Percentiles rank a stretch among this genome's conserved stretches.
These are phyloP conservation scores for Scolopax mira DNA, from an alignment of 2,113 vertebrate species.

Conservation along the genomic window DNA sequence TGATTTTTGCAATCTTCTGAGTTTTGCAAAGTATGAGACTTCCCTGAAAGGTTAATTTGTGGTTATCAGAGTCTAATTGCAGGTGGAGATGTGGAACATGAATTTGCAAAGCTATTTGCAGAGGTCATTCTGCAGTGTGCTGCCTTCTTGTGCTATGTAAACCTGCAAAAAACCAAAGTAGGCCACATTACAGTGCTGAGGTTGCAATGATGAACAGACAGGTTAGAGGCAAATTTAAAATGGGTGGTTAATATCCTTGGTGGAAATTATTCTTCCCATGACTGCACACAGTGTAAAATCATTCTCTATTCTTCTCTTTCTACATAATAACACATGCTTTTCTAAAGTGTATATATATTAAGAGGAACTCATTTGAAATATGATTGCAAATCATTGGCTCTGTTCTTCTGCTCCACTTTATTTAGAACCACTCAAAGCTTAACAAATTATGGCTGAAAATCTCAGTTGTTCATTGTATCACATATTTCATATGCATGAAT, in stretches of 20 bases:
- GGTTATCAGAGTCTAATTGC: background rate
- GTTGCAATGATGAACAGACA: background rate
- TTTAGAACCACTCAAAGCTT: background rate
- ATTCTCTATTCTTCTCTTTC: background rate
- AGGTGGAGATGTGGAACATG: background rate
- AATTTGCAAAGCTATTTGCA: background rate
- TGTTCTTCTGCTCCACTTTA: background rate
- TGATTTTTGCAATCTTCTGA: background rate
- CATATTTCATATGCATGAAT: background rate
- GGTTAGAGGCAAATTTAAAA: background rate
- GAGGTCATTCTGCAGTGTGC: background rate
- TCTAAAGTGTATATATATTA: background rate
- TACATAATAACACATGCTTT: background rate
- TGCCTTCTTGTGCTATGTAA: background rate
- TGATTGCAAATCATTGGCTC: background rate
- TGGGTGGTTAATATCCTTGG: fast-evolving
- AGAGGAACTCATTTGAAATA: conserved; percentile 3
- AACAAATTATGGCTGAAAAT: background rate
- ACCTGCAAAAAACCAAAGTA: background rate
- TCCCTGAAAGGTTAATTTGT: background rate
- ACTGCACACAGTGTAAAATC: background rate
- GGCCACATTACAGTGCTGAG: background rate
- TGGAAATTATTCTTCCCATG: background rate
- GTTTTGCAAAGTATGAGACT: background rate
- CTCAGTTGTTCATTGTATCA: background rate